These are phyloP conservation scores for Orius insidiosus DNA, from an alignment of 1,140 invertebrate genomes.

Conservation along the genomic window DNA sequence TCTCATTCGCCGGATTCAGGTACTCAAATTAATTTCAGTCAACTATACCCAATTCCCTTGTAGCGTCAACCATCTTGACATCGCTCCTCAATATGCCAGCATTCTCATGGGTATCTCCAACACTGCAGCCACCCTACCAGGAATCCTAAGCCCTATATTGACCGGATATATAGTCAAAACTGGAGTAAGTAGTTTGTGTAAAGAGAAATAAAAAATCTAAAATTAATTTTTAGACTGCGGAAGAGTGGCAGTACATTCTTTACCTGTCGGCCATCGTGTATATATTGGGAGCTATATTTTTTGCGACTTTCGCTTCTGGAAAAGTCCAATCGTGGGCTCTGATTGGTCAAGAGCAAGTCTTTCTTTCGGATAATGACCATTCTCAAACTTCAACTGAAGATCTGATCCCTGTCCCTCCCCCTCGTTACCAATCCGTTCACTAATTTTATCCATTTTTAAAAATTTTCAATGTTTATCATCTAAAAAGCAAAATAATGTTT, in stretches of 20 bases:
- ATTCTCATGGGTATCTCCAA: constrained; percentile 75
- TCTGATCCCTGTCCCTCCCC: constrained; percentile 9
- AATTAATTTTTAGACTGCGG: constrained; percentile 13
- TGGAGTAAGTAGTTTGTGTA: too few relatives aligned
- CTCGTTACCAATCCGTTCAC: constrained; percentile 14
- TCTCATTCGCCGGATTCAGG: constrained; percentile 77
- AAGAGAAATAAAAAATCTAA: too few relatives aligned
- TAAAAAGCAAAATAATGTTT: too few relatives aligned
- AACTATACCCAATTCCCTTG: constrained; percentile 17
- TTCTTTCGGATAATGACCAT: constrained; percentile 17
- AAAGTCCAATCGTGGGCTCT: constrained; percentile 31
- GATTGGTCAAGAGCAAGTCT: constrained; percentile 14
- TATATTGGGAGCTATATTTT: constrained; percentile 30
- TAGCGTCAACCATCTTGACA: constrained; percentile 72
- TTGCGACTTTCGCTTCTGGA: constrained; percentile 31
- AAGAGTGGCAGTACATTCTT: constrained; percentile 36
- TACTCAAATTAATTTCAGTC: constrained; percentile 21
- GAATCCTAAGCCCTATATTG: constrained; percentile 66
- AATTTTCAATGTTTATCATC: too few relatives aligned
- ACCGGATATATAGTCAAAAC: constrained; percentile 60
- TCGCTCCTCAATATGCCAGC: constrained; percentile 63
- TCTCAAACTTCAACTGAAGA: constrained; percentile 19
- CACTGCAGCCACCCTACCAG: constrained; percentile 69
- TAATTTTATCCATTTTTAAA: too few relatives aligned
- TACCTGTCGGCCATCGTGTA: constrained; percentile 32